phyloP scores from a whole-genome alignment of 2,113 vertebrate species.

The Podocnemis expansa region DNA sequence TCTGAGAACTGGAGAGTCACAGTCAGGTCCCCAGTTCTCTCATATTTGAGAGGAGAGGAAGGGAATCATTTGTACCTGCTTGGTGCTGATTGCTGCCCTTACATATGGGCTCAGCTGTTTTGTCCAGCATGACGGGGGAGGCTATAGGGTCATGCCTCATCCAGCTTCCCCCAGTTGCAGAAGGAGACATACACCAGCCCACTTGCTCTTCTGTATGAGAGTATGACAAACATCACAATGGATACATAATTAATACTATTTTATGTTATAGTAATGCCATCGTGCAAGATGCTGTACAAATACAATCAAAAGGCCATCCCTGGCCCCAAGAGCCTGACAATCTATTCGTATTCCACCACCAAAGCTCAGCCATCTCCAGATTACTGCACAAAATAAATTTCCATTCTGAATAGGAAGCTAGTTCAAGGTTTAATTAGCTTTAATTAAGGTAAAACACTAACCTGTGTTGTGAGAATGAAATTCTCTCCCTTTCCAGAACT shows the following conservation, averaged over 20 bases:
- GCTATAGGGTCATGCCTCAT: too few relatives aligned
- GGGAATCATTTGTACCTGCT: background rate
- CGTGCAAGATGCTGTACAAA: too few relatives aligned
- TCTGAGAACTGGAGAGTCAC: background rate
- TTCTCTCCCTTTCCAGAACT: rapidly evolving
- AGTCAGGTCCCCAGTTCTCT: background rate
- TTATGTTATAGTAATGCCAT: background rate
- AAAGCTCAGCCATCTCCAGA: background rate
- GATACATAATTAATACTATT: too few relatives aligned
- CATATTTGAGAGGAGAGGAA: background rate
- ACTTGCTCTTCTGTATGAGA: too few relatives aligned
- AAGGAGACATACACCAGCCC: too few relatives aligned
- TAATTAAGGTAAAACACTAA: background rate
- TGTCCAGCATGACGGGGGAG: too few relatives aligned
- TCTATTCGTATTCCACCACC: background rate
- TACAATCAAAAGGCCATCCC: background rate
- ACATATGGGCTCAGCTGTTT: too few relatives aligned
- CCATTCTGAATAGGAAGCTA: background rate
- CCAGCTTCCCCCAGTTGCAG: too few relatives aligned
- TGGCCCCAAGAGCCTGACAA: background rate
- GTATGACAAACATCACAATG: too few relatives aligned
- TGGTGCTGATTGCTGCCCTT: background rate
- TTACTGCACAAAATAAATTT: background rate
- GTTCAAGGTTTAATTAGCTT: background rate
- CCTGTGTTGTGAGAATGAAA: rapidly evolving